Conservation (phyloP, 2,113 vertebrate genomes). For the Triplophysa tibetana region DNA sequence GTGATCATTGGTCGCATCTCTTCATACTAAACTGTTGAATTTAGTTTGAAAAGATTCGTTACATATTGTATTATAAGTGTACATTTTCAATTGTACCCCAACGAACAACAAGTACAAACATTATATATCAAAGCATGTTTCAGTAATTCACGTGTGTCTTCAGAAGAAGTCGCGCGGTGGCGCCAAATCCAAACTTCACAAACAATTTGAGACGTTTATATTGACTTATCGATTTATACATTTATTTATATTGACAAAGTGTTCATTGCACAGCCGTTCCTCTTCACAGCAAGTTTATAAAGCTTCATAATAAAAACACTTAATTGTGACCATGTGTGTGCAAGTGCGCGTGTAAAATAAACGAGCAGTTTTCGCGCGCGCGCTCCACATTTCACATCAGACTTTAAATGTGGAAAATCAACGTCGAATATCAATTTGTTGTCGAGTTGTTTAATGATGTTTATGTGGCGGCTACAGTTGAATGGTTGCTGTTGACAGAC, state of each 20-base stretch:
- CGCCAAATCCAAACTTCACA: background rate
- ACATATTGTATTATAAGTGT: conserved; percentile 43
- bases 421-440: background rate
- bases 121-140: conserved; percentile 74
- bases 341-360: too few relatives aligned
- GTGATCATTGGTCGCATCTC: background rate
- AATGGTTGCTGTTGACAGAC: too few relatives aligned
- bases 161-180: conserved; percentile 52
- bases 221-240: too few relatives aligned
- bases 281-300: too few relatives aligned
- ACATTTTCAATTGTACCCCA: conserved; percentile 74
- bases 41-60: conserved; percentile 56
- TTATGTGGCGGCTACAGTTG: too few relatives aligned
- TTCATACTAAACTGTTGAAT: conserved; percentile 34
- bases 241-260: too few relatives aligned
- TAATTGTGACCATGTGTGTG: too few relatives aligned
- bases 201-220: background rate
- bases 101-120: conserved; percentile 65
- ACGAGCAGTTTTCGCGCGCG: background rate
- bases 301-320: too few relatives aligned
- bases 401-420: too few relatives aligned
- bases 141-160: conserved; percentile 31
- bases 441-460: background rate
- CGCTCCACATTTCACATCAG: background rate
- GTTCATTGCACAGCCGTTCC: too few relatives aligned